These are phyloP conservation scores for Cyprinodon brontotheroides DNA, from an alignment of 2,113 vertebrate species.

Conservation along the genomic window DNA sequence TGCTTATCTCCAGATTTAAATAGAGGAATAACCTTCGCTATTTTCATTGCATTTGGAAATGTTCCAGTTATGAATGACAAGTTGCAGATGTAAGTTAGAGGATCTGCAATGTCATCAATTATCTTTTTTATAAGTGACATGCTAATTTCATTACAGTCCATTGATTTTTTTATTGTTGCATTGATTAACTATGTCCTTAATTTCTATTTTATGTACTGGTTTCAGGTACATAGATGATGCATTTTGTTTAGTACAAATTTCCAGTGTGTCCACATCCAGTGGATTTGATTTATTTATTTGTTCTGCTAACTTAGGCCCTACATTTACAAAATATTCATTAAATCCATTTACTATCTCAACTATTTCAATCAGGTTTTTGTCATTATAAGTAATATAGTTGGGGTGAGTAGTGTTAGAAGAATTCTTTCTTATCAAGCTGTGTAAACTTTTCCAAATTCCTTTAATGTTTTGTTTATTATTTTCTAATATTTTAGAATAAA, in stretches of 20 bases:
- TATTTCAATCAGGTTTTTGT: not conserved
- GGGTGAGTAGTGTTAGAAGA: not conserved
- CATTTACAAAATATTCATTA: not conserved
- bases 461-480: not conserved
- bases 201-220: not conserved
- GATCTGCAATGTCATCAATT: not conserved
- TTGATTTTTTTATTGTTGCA: not conserved
- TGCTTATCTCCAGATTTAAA: conserved; percentile 1
- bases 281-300: no score
- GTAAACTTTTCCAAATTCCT: not conserved
- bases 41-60: no score
- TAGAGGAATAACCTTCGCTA: not conserved
- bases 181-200: not conserved
- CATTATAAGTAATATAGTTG: not conserved
- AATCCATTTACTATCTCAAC: not conserved
- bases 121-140: not conserved
- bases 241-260: not conserved
- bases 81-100: not conserved
- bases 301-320: no score
- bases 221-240: not conserved
- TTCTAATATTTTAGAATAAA: not conserved
- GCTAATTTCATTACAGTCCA: not conserved
- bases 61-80: not conserved
- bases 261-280: no score
- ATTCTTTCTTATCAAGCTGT: not conserved